Conservation (phyloP, 2,797 vertebrate genomes). For the Anisognathus igniventris region DNA sequence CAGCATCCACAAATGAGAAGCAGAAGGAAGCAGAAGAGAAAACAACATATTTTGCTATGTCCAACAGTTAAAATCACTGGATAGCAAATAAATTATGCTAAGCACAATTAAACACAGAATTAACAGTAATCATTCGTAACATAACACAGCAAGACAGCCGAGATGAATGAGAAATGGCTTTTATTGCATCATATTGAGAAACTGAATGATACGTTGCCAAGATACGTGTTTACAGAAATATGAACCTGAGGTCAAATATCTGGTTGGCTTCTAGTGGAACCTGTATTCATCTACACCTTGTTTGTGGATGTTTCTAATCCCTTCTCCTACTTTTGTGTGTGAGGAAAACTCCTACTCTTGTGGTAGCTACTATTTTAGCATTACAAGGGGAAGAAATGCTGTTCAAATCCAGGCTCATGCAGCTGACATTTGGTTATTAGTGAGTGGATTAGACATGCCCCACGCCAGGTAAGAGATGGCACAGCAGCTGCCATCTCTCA, state of each 20-base stretch:
- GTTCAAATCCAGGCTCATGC: neutral
- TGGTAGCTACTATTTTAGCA: neutral
- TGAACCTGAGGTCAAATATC: slow-evolving; percentile 25
- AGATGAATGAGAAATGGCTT: slow-evolving; percentile 41
- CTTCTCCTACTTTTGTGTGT: neutral
- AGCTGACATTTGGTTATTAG: neutral
- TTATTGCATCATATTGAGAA: neutral
- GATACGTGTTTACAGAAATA: slow-evolving; percentile 55
- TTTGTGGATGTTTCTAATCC: neutral
- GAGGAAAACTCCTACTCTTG: neutral
- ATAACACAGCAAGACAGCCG: slow-evolving; percentile 38
- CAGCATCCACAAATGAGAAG: slow-evolving; percentile 52
- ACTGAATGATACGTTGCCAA: neutral
- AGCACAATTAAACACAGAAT: slow-evolving; percentile 67
- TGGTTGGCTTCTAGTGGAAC: neutral
- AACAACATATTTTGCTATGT: slow-evolving; percentile 49
- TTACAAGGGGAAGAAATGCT: neutral
- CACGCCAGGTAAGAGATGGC: rapidly evolving
- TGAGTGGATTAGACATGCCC: neutral
- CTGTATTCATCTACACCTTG: neutral
- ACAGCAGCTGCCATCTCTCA: neutral
- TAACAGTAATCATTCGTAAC: slow-evolving; percentile 55
- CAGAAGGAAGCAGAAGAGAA: slow-evolving; percentile 56
- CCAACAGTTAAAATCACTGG: slow-evolving; percentile 48
- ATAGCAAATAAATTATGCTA: slow-evolving; percentile 58